Percentiles rank a stretch among this genome's conserved stretches.
These are phyloP conservation scores for Rhinoptilus africanus DNA, from an alignment of 2,113 vertebrate genomes.

Conservation along the genomic window DNA sequence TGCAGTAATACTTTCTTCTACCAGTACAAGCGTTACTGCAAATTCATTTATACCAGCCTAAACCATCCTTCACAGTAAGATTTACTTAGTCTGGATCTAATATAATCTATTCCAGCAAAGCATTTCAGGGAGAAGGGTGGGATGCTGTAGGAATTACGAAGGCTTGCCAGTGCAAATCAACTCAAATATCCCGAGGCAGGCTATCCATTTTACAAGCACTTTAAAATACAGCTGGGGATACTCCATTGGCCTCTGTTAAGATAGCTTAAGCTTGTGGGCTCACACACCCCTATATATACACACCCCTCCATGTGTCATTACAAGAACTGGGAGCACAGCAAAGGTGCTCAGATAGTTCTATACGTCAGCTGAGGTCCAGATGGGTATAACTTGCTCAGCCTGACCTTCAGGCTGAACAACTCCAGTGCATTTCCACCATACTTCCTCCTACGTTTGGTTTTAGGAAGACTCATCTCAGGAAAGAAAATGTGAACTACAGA, in stretches of 20 bases:
- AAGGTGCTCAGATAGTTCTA: neutral
- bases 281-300: accelerated
- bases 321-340: neutral
- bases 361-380: neutral
- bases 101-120: neutral
- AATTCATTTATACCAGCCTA: neutral
- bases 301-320: neutral
- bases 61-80: neutral
- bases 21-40: neutral
- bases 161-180: neutral
- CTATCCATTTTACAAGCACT: neutral
- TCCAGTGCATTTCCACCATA: neutral
- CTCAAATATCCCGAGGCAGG: neutral
- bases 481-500: neutral
- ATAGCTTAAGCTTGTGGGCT: neutral
- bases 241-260: neutral
- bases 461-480: neutral
- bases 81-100: neutral
- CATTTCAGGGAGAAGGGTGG: neutral
- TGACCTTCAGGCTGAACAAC: neutral
- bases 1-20: too few relatives aligned
- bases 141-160: neutral
- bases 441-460: neutral
- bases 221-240: neutral
- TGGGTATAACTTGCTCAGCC: neutral